These are phyloP conservation scores for Bucorvus abyssinicus DNA, from an alignment of 2,797 vertebrate genomes.

Conservation along the genomic window DNA sequence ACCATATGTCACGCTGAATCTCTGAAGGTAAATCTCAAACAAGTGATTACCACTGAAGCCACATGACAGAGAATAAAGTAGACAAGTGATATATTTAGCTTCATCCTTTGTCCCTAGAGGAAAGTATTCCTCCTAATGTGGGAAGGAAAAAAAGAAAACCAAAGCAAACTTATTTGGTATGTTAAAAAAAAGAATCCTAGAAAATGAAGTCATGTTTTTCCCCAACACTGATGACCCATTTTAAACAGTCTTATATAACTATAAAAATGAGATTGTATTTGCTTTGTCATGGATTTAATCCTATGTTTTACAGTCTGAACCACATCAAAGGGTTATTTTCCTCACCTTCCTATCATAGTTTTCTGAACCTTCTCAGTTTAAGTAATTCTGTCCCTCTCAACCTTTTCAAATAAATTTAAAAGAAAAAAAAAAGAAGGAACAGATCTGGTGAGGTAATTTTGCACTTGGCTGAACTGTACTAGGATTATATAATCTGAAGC, in stretches of 20 bases:
- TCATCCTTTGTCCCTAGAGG: neutral
- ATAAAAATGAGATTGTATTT: slow-evolving; percentile 35
- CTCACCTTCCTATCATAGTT: neutral
- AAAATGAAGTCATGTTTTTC: slow-evolving; percentile 18
- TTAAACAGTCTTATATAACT: slow-evolving; percentile 11
- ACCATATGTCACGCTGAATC: neutral
- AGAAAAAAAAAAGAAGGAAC: too few relatives aligned
- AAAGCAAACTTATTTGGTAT: neutral
- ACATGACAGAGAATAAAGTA: slow-evolving; percentile 25
- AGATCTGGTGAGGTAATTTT: neutral
- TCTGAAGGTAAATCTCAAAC: slow-evolving; percentile 33
- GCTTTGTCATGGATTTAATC: slow-evolving; percentile 4
- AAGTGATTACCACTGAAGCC: slow-evolving; percentile 26
- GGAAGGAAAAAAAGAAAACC: neutral
- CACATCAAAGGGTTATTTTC: neutral
- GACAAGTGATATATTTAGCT: slow-evolving; percentile 47
- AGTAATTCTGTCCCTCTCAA: neutral
- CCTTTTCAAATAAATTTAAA: neutral
- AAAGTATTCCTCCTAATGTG: neutral
- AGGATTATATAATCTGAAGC: neutral
- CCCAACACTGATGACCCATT: slow-evolving; percentile 24
- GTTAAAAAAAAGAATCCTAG: neutral
- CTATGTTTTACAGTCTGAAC: neutral
- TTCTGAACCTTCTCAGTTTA: neutral
- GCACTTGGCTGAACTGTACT: neutral